A percentile compares a stretch with the other conserved stretches of the same genome.
Conservation (phyloP, 2,888 invertebrate genomes). For the Thymelicus lineola region DNA sequence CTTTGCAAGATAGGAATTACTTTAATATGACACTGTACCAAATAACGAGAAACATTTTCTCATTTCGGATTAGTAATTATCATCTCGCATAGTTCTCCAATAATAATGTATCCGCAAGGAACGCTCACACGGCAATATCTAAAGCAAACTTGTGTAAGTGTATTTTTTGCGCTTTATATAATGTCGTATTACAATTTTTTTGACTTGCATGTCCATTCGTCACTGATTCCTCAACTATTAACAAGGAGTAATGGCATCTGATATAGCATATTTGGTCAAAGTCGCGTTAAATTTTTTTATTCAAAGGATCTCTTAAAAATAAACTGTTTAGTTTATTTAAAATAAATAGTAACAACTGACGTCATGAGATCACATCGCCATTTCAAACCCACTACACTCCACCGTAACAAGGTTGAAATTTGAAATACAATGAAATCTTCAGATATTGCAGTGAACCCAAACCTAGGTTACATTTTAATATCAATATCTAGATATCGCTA, state of each 20-base stretch:
- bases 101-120: constrained; percentile 4
- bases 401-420: not conserved
- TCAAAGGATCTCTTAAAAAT: too few species aligned
- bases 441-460: constrained; percentile 1
- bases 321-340: too few species aligned
- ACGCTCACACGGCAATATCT: not conserved
- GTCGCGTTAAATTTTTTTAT: not conserved
- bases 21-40: constrained; percentile 22
- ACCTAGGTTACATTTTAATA: constrained; percentile 27
- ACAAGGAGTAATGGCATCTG: too few species aligned
- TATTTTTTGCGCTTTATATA: too few species aligned
- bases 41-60: constrained; percentile 2
- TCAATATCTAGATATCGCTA: constrained; percentile 34
- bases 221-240: too few species aligned
- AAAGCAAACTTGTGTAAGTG: not conserved
- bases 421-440: not conserved
- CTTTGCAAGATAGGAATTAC: constrained; percentile 25
- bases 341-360: too few species aligned
- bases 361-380: not conserved
- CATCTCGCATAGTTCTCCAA: constrained; percentile 5
- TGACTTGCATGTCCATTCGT: too few species aligned
- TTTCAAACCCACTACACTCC: too few species aligned
- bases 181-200: too few species aligned
- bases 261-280: too few species aligned
- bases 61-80: constrained; percentile 1